These are phyloP conservation scores for Cryptophagus acutangulus DNA, from an alignment of 2,888 invertebrate genomes.

Conservation along the genomic window DNA sequence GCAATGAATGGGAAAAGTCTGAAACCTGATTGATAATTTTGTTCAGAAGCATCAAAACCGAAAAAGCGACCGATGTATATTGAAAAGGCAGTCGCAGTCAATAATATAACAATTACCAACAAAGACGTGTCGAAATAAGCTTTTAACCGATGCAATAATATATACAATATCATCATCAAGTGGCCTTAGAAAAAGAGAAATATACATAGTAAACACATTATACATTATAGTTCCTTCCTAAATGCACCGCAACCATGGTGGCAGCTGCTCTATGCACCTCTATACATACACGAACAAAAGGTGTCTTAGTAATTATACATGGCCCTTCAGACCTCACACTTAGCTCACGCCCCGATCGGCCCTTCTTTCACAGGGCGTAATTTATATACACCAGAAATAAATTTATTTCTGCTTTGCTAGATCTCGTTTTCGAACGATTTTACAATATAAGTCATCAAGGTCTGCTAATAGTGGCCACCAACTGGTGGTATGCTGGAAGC, in stretches of 20 bases:
- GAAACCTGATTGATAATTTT: too few species aligned
- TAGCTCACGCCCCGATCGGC: conserved; percentile 45
- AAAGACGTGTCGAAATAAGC: conserved; percentile 30
- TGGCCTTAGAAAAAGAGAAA: not conserved
- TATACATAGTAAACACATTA: not conserved
- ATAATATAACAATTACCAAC: conserved; percentile 26
- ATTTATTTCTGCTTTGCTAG: not conserved
- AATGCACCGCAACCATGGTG: conserved; percentile 33
- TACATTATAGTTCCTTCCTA: conserved; percentile 8
- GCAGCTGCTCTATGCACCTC: too few species aligned
- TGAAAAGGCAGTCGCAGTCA: conserved; percentile 8
- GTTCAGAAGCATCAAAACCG: too few species aligned
- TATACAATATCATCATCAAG: conserved; percentile 8
- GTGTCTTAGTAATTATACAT: conserved; percentile 46
- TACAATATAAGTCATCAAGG: not conserved
- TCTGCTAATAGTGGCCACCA: conserved; percentile 21
- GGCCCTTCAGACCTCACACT: conserved; percentile 46
- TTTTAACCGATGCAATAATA: conserved; percentile 2
- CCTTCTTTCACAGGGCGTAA: conserved; percentile 44
- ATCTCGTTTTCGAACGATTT: not conserved
- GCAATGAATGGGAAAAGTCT: too few species aligned
- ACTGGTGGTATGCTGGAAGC: conserved; percentile 23
- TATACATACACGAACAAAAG: conserved; percentile 45
- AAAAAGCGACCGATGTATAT: too few species aligned
- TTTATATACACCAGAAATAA: conserved; percentile 34